Base-by-base conservation (phyloP, 2,113 vertebrate species). In the Bufo gargarizans region DNA sequence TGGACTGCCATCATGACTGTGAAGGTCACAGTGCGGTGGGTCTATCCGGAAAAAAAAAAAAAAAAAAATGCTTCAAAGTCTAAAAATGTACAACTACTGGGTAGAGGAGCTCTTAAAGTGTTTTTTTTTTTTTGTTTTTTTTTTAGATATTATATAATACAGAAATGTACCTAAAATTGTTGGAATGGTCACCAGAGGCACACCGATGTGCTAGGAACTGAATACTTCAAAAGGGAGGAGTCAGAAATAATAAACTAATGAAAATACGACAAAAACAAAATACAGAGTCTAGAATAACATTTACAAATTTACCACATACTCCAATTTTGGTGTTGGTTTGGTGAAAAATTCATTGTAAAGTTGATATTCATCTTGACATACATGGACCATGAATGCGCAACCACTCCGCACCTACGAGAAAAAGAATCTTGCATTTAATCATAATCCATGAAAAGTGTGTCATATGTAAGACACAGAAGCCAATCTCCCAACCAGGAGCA, bases 381-480 rank as follows among this genome's bases (percentile, higher is more conserved):
- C 98, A 0, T 99, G 98, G 69, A 98, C 97, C 98, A 99, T 99
- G 83, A 99, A 99, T 87, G 98, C 97, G 95, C 98, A 99, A 91
- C 98, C 98, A 85, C 98, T 99, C 90, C 98, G 96, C 50, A 99
- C 97, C 98, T 99, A 91, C 3, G 91, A 59, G 80, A 91, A 91
- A 58, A 33, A 91, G 90, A 91, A 59, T 22, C 1, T 1, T 49
- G 22, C n/a, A 43, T 33, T 84, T 22, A 79, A 45, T 14, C 61
- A 61, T 7, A 59, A 67, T 22, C 33, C 8, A 63, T 20, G 17
- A 55, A 53, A 14, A 17, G 43, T 22, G 19, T 20, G 4, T 16
- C 0, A 72, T 17, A 3, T 11, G 3, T 0, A 19, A 17, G 6
- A 6, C 22, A 10, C 1, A 5, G 33, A 5, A 14, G 17, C 10